Conservation (phyloP, 92 coral and sea anemone genomes). For the Epizoanthus stellaris region DNA sequence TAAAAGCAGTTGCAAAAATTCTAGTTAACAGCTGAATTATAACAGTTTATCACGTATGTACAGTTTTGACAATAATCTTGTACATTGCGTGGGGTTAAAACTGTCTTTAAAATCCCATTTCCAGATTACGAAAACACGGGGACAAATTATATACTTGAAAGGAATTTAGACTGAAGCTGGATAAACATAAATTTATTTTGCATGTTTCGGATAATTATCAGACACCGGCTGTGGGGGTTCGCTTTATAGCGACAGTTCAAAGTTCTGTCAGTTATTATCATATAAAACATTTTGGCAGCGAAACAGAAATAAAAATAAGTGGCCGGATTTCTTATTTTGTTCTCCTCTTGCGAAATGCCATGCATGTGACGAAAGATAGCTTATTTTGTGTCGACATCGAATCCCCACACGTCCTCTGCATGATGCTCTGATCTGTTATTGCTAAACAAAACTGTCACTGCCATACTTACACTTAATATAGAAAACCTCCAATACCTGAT, state of each 20-base stretch:
- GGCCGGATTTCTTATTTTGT: too few species aligned
- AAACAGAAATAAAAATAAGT: too few species aligned
- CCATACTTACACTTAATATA: not conserved
- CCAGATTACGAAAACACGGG: not conserved
- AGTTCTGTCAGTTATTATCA: not conserved
- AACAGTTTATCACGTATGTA: not conserved
- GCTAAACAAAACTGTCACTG: not conserved
- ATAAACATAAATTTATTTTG: slow-evolving; percentile 4
- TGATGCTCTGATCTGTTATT: not conserved
- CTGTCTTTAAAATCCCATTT: not conserved
- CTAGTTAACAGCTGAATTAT: not conserved
- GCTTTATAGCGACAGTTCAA: too few species aligned
- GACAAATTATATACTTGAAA: not conserved
- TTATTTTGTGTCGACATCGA: too few species aligned
- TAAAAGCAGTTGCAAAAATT: not conserved
- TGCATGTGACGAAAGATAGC: too few species aligned
- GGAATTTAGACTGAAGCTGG: not conserved
- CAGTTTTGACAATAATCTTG: not conserved
- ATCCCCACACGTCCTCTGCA: not conserved
- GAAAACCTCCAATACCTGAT: too few species aligned
- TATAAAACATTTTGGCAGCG: not conserved
- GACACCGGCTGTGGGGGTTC: not conserved
- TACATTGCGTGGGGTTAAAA: slow-evolving; percentile 7
- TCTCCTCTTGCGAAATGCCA: too few species aligned
- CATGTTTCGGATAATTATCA: not conserved